Evolutionary conservation across 2,888 invertebrate genomes (phyloP), one percentile per base, ranked within the genome.

Genomic region (Drosophila hamatofila): DNA sequence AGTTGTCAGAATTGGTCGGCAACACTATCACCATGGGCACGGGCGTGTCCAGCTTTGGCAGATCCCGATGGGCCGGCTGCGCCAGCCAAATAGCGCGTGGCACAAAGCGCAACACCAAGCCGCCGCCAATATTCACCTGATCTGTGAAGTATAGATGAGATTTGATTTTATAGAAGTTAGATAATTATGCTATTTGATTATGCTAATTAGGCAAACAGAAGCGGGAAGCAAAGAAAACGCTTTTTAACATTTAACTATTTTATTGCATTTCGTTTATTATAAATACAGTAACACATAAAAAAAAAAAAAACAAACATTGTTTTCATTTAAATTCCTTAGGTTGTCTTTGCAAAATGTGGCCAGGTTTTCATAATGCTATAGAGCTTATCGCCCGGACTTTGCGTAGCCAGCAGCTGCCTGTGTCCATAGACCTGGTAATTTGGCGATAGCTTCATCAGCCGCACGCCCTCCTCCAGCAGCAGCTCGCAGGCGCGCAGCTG

Each of bases 381-480:
- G 0, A 96, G 91, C 11, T 93, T 93, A 18, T 94, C 94, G 0
- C 96, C 97, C 0, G 97, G 97, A 89, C 96, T 97, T 44, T 95
- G 92, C 0, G 96, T 95, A 2, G 94, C 93, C 6, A 94, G 92
- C 1, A 96, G 90, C 89, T 97, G 96, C 35, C 96, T 93, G 58
- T 96, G 96, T 0, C 94, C 96, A 56, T 96, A 93, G 1, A 97
- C 88, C 80, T 94, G 94, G 86, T 96, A 96, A 83, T 96, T 93
- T 42, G 93, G 88, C 0, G 92, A 91, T 2, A 97, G 92, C 86
- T 95, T 95, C 0, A 95, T 94, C 8, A 93, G 78, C 3, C 94
- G 92, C 0, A 96, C 94, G 0, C 96, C 96, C 67, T 94, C 91
- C 9, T 94, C 93, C 9, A 97, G 94, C 0, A 97, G 92, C 66